phyloP scores from a whole-genome alignment of 2,888 invertebrate species.

The Limenitis camilla region DNA sequence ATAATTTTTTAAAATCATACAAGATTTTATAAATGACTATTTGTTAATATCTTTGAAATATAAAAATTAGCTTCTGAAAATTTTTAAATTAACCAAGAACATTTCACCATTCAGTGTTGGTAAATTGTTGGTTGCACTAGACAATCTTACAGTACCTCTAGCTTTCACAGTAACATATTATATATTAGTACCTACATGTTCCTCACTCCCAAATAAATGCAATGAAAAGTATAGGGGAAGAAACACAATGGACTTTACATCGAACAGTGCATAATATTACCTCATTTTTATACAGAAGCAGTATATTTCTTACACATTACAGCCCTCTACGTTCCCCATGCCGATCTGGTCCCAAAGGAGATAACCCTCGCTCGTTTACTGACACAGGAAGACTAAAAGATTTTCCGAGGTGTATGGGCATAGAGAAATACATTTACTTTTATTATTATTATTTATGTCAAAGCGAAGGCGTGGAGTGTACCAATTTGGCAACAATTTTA shows the following conservation, averaged over 20 bases:
- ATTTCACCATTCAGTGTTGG: too few species aligned
- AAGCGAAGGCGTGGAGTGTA: constrained; percentile 45
- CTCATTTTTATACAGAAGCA: constrained; percentile 57
- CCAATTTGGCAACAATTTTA: constrained; percentile 59
- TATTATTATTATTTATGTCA: constrained; percentile 61
- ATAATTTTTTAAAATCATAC: too few species aligned
- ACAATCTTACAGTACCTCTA: too few species aligned
- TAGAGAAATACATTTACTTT: constrained; percentile 53
- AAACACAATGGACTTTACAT: constrained; percentile 30
- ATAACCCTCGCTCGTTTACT: constrained; percentile 39
- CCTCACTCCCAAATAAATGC: too few species aligned
- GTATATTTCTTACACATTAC: constrained; percentile 50
- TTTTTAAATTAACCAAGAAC: too few species aligned
- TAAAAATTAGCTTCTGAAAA: too few species aligned
- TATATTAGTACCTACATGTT: too few species aligned
- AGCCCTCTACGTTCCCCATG: constrained; percentile 34
- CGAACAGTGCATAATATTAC: constrained; percentile 66
- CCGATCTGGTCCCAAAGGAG: constrained; percentile 44
- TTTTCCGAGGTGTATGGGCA: constrained; percentile 44
- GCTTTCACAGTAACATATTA: too few species aligned
- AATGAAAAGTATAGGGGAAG: too few species aligned
- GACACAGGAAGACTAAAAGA: constrained; percentile 44
- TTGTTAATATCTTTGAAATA: too few species aligned
- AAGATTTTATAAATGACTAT: too few species aligned
- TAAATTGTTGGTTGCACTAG: too few species aligned